phyloP scores from a whole-genome alignment of 2,113 vertebrate species.

The Odontesthes bonariensis region DNA sequence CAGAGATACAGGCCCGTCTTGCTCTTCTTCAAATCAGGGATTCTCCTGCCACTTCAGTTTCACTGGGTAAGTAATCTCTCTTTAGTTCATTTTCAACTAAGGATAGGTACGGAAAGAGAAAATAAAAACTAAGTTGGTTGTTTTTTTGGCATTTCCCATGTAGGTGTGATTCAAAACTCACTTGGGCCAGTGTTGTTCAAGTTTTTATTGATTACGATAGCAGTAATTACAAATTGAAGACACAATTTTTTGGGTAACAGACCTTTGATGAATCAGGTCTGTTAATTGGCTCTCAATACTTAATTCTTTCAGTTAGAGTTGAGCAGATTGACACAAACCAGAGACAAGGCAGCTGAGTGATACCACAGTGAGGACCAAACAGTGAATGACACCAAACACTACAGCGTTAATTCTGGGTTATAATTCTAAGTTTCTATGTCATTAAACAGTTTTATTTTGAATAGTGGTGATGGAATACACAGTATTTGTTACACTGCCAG shows the following conservation, averaged over 20 bases:
- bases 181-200: background rate
- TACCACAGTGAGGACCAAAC: too few relatives aligned
- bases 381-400: background rate
- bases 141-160: background rate
- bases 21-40: slow-evolving; percentile 26
- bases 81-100: background rate
- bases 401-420: background rate
- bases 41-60: slow-evolving; percentile 17
- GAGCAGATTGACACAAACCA: background rate
- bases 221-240: background rate
- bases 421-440: background rate
- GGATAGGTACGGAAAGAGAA: too few relatives aligned
- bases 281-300: background rate
- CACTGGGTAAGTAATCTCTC: slow-evolving; percentile 49
- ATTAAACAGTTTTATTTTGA: background rate
- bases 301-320: background rate
- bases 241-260: too few relatives aligned
- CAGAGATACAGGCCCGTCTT: slow-evolving; percentile 25
- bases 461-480: background rate
- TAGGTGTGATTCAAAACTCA: background rate
- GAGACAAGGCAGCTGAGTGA: background rate
- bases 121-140: background rate
- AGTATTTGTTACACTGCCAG: background rate
- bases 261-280: too few relatives aligned
- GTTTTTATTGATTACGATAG: background rate